phyloP scores from a whole-genome alignment of 2,113 vertebrate genomes.

The Recurvirostra avosetta region DNA sequence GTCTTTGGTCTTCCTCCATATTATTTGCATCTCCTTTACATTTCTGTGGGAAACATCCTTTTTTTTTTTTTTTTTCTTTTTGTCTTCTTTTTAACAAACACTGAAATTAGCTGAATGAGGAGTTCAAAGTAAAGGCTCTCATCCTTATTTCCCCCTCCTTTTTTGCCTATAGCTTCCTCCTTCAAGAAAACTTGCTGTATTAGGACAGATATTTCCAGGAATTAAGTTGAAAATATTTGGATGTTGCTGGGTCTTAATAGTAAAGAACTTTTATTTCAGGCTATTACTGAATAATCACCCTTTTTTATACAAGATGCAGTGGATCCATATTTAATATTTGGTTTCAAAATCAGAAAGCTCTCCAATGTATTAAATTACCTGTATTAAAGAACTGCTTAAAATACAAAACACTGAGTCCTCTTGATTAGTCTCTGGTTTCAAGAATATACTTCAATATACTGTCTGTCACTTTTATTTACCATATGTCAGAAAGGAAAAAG shows the following conservation, averaged over 20 bases:
- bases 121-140: conserved; percentile 9
- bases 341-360: not conserved
- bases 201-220: not conserved
- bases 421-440: not conserved
- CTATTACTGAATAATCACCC: not conserved
- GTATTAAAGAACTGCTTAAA: not conserved
- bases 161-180: not conserved
- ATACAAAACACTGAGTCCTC: not conserved
- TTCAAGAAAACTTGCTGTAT: not conserved
- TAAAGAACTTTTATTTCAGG: not conserved
- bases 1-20: conserved; percentile 9
- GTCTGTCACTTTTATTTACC: not conserved
- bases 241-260: not conserved
- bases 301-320: not conserved
- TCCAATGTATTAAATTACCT: not conserved
- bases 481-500: not conserved
- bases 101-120: not conserved
- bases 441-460: not conserved
- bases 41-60: not conserved
- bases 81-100: not conserved
- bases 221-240: not conserved
- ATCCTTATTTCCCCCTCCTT: not conserved
- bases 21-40: conserved; percentile 43
- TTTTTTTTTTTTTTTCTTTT: not conserved
- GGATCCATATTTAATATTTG: not conserved